phyloP scores from a whole-genome alignment of 2,888 invertebrate species.

The Latrodectus hesperus region DNA sequence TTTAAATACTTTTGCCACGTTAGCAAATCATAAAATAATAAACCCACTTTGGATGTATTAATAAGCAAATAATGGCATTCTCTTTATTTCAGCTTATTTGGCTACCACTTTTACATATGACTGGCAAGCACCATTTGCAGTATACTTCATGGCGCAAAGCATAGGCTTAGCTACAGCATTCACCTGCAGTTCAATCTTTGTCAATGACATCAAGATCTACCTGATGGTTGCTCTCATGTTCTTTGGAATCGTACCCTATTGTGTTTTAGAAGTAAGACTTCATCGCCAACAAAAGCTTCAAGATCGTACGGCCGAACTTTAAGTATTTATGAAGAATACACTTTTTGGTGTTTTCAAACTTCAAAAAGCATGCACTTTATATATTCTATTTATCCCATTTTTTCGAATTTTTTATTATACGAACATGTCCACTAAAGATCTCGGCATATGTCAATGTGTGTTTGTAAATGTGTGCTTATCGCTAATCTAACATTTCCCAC shows the following conservation, averaged over 20 bases:
- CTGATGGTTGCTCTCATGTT: slow-evolving; percentile 42
- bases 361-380: no score
- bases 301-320: slow-evolving; percentile 47
- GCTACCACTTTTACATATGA: slow-evolving; percentile 51
- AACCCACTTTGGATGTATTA: neutral
- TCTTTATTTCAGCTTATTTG: slow-evolving; percentile 44
- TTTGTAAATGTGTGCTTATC: no score
- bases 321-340: neutral
- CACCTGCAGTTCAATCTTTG: slow-evolving; percentile 44
- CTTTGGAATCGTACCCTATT: slow-evolving; percentile 41
- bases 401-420: no score
- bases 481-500: no score
- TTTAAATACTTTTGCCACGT: neutral
- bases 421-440: no score
- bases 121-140: slow-evolving; percentile 63
- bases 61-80: neutral
- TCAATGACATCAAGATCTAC: slow-evolving; percentile 56
- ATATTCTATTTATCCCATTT: no score
- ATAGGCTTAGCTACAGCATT: slow-evolving; percentile 55
- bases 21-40: neutral
- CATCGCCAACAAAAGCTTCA: slow-evolving; percentile 53
- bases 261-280: slow-evolving; percentile 50
- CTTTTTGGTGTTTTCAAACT: no score
- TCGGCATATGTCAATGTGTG: no score
- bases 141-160: slow-evolving; percentile 62